These are phyloP conservation scores for Drymodes brunneopygia DNA, from an alignment of 2,113 vertebrate genomes.

Conservation along the genomic window DNA sequence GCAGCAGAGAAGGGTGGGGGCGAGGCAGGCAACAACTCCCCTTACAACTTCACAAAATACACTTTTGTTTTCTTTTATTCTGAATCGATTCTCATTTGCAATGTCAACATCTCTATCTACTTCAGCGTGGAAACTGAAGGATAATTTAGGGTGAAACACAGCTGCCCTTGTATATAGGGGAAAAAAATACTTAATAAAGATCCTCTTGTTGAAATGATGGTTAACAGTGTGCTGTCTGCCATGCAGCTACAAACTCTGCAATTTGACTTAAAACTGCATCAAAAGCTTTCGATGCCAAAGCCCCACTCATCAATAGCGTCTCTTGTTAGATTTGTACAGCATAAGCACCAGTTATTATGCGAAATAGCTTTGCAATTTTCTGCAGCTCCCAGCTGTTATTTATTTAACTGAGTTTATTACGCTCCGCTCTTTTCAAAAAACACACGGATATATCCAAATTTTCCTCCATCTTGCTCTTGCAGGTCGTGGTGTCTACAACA, in stretches of 20 bases:
- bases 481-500: constrained; percentile 98
- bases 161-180: constrained; percentile 65
- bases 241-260: constrained; percentile 75
- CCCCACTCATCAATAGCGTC: constrained; percentile 77
- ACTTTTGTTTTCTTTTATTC: constrained; percentile 56
- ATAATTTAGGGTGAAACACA: constrained; percentile 79
- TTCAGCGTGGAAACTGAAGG: constrained; percentile 65
- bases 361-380: constrained; percentile 80
- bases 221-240: constrained; percentile 74
- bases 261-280: constrained; percentile 81
- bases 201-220: constrained; percentile 80
- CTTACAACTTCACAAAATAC: background rate
- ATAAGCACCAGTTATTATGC: constrained; percentile 79
- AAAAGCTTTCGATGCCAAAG: constrained; percentile 76
- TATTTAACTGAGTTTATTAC: constrained; percentile 79
- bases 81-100: constrained; percentile 66
- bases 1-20: background rate
- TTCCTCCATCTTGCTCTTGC: constrained; percentile 53
- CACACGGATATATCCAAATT: constrained; percentile 28
- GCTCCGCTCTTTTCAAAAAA: constrained; percentile 40
- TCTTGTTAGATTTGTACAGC: constrained; percentile 79
- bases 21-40: background rate
- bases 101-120: constrained; percentile 74
- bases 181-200: constrained; percentile 78
- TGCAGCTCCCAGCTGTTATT: constrained; percentile 79